Percentiles rank a stretch among this genome's conserved stretches.
Evolutionary conservation across 1,140 invertebrate genomes (phyloP).

Genomic region (Ooceraea biroi): DNA sequence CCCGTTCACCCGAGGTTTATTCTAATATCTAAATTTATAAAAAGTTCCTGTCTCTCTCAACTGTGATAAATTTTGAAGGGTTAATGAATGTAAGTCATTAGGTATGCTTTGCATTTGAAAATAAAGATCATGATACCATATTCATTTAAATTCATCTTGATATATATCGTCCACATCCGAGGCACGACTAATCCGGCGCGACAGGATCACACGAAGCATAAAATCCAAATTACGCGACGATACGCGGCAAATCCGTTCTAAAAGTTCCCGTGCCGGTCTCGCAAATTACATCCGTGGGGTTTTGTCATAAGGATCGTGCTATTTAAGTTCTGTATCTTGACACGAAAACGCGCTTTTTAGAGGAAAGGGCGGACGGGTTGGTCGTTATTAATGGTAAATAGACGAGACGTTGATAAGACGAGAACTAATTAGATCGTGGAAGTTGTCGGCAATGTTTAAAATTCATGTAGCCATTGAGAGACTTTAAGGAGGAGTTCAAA

Average conservation of each 20-base stretch:
- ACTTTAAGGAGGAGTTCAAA: conserved; percentile 68
- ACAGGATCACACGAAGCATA: conserved; percentile 55
- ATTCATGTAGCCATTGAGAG: conserved; percentile 68
- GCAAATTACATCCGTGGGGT: conserved; percentile 35
- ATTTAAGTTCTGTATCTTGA: conserved; percentile 36
- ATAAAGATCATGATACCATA: conserved; percentile 41
- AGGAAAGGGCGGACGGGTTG: too few relatives aligned
- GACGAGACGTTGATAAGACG: conserved; percentile 51
- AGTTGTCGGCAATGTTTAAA: conserved; percentile 64
- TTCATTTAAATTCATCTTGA: conserved; percentile 57
- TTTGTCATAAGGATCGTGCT: conserved; percentile 15
- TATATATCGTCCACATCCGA: conserved; percentile 9
- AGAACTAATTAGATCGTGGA: conserved; percentile 63
- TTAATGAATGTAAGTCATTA: conserved; percentile 28
- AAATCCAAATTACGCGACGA: conserved; percentile 47
- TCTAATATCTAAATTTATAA: conserved; percentile 24
- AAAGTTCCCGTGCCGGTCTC: conserved; percentile 29
- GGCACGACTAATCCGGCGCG: conserved; percentile 26
- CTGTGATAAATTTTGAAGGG: neutral
- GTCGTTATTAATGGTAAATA: conserved; percentile 14
- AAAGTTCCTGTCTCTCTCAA: neutral
- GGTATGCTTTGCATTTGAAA: conserved; percentile 48
- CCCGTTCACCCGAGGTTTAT: neutral
- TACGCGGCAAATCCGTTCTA: conserved; percentile 8
- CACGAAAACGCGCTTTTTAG: conserved; percentile 23